Conservation (phyloP, 2,113 vertebrate genomes). For the Antidorcas marsupialis region DNA sequence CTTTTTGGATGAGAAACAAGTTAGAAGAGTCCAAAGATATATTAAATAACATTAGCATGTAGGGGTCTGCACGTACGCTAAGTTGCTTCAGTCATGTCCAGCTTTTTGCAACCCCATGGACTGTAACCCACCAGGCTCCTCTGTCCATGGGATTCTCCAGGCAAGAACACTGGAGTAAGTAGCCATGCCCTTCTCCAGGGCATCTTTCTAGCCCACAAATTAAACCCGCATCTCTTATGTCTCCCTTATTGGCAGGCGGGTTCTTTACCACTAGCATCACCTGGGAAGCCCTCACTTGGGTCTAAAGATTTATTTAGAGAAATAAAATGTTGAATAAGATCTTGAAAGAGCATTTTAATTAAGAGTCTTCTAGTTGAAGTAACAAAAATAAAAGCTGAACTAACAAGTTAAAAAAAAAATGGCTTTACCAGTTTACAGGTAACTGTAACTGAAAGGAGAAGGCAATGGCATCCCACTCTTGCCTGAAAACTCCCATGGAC, state of each 20-base stretch:
- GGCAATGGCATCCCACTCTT: too few species aligned
- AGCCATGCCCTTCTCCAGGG: not conserved
- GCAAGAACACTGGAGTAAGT: not conserved
- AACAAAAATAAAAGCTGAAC: not conserved
- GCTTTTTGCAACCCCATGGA: not conserved
- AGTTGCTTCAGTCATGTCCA: not conserved
- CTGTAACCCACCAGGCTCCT: not conserved
- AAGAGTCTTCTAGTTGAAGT: not conserved
- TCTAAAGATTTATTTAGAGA: not conserved
- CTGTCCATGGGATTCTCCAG: not conserved
- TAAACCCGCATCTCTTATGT: not conserved
- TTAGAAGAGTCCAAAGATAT: not conserved
- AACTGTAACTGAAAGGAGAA: not conserved
- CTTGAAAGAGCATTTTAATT: not conserved
- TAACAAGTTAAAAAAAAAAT: not conserved
- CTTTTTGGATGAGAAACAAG: not conserved
- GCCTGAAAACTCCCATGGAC: too few species aligned
- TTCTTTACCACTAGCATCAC: not conserved
- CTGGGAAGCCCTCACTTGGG: not conserved
- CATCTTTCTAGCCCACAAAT: not conserved
- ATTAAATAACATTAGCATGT: not conserved
- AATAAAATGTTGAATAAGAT: not conserved
- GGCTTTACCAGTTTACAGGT: not conserved
- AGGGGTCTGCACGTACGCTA: accelerated
- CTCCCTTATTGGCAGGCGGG: not conserved